Evolutionary conservation across 2,113 vertebrate species (phyloP).

Genomic region (Solenodon paradoxus): DNA sequence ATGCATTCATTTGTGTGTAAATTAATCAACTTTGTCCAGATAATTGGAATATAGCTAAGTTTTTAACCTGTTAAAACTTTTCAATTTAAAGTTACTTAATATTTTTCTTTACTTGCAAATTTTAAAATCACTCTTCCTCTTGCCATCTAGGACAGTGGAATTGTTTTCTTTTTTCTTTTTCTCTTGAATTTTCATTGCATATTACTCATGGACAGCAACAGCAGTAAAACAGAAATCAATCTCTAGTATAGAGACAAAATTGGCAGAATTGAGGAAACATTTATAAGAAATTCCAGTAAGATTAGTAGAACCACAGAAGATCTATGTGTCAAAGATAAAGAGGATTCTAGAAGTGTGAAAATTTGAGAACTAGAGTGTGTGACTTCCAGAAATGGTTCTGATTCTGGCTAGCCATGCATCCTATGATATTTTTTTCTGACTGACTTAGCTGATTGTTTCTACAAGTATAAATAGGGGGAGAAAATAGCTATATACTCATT

Average conservation of each 20-base stretch:
- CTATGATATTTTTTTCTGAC: not conserved
- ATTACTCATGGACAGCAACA: not conserved
- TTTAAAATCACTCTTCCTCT: slow-evolving; percentile 21
- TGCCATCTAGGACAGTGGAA: not conserved
- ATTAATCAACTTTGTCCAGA: not conserved
- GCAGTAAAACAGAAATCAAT: slow-evolving; percentile 28
- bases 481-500: not conserved
- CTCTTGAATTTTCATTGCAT: not conserved
- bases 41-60: not conserved
- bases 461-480: not conserved
- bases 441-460: not conserved
- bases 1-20: not conserved
- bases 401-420: not conserved
- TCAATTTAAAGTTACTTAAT: not conserved
- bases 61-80: not conserved
- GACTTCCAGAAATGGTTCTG: not conserved
- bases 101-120: slow-evolving; percentile 6
- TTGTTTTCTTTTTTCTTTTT: slow-evolving; percentile 36
- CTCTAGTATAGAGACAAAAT: not conserved
- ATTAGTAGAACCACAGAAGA: not conserved
- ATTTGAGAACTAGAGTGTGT: not conserved
- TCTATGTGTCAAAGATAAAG: not conserved
- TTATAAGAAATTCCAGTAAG: not conserved
- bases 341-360: not conserved
- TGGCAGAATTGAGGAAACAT: not conserved